Evolutionary conservation across 2,797 vertebrate genomes (phyloP).

Genomic region (Crypturellus tataupa): DNA sequence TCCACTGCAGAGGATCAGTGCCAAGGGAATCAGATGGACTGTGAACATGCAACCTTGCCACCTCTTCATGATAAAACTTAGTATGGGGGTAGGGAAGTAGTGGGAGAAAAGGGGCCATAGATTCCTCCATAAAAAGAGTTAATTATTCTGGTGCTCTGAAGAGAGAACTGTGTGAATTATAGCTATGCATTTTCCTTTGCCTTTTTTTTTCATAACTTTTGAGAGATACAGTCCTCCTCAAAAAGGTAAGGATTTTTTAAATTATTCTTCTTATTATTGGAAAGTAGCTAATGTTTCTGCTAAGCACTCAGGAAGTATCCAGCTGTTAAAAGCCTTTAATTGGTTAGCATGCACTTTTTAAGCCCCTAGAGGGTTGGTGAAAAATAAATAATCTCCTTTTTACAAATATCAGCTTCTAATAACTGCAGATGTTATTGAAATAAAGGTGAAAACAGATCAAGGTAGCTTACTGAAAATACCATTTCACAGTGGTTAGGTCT

Average conservation of each 20-base stretch:
- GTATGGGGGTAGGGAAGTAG: neutral
- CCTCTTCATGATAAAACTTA: neutral
- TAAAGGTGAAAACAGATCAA: conserved; percentile 1
- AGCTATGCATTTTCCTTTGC: neutral
- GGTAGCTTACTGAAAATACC: neutral
- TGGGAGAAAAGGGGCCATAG: neutral
- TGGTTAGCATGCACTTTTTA: conserved; percentile 17
- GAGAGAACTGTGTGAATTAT: neutral
- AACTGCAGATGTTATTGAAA: neutral
- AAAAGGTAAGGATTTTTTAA: neutral
- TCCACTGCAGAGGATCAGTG: accelerated
- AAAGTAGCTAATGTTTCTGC: conserved; percentile 16
- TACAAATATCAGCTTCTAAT: neutral
- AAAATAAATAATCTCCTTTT: conserved; percentile 40
- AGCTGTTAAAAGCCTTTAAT: conserved; percentile 75
- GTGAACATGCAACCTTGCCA: neutral
- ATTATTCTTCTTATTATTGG: neutral
- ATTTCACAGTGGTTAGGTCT: neutral
- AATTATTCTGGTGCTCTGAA: neutral
- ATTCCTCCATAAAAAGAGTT: neutral
- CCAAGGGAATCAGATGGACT: neutral
- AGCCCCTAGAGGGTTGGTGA: neutral
- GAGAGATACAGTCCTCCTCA: neutral
- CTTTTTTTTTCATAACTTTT: conserved; percentile 1
- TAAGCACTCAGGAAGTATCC: conserved; percentile 49